phyloP scores from a whole-genome alignment of 1,140 invertebrate genomes.

The Habropoda laboriosa region DNA sequence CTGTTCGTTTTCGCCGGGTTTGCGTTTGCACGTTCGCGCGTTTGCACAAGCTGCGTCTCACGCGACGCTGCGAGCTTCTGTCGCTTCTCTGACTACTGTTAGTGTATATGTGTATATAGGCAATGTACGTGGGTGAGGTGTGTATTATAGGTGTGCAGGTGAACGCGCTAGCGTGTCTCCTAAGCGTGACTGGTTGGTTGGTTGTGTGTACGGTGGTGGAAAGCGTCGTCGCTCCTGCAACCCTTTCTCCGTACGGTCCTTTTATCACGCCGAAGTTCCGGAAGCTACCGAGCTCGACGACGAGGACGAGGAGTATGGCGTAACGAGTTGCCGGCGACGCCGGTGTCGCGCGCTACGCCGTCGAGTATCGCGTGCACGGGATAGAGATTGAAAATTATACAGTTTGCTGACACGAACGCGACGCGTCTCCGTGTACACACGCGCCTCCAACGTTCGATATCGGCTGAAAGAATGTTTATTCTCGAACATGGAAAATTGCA shows the following conservation, averaged over 20 bases:
- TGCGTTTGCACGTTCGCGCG: constrained; percentile 59
- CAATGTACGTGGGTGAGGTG: not conserved
- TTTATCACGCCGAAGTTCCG: constrained; percentile 45
- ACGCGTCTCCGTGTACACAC: not conserved
- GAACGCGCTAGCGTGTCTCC: not conserved
- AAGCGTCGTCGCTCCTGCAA: constrained; percentile 17
- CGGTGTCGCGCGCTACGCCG: constrained; percentile 8
- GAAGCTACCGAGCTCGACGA: constrained; percentile 35
- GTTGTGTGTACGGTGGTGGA: constrained; percentile 6
- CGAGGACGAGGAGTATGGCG: constrained; percentile 34
- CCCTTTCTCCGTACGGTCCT: constrained; percentile 40
- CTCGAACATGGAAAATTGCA: not conserved
- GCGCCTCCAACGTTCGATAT: not conserved
- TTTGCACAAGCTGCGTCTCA: constrained; percentile 42
- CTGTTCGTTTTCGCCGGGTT: constrained; percentile 56
- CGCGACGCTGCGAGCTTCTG: constrained; percentile 18
- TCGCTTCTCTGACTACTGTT: not conserved
- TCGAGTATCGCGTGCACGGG: constrained; percentile 29
- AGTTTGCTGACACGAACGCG: constrained; percentile 29
- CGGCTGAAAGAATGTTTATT: not conserved
- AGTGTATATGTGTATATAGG: not conserved
- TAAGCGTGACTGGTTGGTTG: constrained; percentile 7
- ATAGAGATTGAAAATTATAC: constrained; percentile 49
- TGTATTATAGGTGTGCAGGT: not conserved
- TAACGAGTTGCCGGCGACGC: constrained; percentile 45